Base-by-base conservation (phyloP, 2,888 invertebrate species). In the Ormyrus rosae region DNA sequence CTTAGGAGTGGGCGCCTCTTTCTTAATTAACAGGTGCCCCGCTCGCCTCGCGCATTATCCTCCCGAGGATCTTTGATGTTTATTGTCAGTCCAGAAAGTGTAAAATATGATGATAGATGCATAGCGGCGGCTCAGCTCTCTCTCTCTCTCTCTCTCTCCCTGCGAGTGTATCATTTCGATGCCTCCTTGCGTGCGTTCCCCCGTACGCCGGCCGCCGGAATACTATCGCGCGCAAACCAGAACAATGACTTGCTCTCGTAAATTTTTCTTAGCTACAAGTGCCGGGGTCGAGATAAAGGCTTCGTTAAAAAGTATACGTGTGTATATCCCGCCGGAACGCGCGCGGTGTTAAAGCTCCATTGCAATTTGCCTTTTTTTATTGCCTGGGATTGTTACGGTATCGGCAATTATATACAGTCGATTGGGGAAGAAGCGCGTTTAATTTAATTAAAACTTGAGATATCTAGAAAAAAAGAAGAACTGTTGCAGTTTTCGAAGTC, bases 1-100 rank as follows among this genome's bases (percentile, higher is more conserved):
- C 60, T 61, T 13, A 63, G 50, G 34, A 50, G 61, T 34, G 34
- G 34, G 56, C 48, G 56, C 71, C 46, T 61, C 34, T 56, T 60
- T 60, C 73, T 68, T 80, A 82, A 82, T 82, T 82, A 82, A 78
- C 82, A 80, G 80, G 80, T 80, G 82, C 48, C 51, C 48, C 48
- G 51, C 5, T 51, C 55, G 10, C 5, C 5, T 55, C 10, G 56
- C 10, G 10, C 50, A 56, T 60, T 81, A 82, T 79, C 80, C 70
- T 60, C 58, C 63, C 63, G 69, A 13, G 56, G 64, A 82, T 82
- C 82, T 78, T 73, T 68, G 75, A 80, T 78, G 82, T 75, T 82
- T 80, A 82, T 78, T 82, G 78, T 82, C 75, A 78, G 82, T 72
- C 19, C 61, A 45, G 69, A 65, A 60, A 72, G 72, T 80, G 78